Base-by-base conservation (phyloP, 1,140 invertebrate genomes). In the Probaryconus sp. region DNA sequence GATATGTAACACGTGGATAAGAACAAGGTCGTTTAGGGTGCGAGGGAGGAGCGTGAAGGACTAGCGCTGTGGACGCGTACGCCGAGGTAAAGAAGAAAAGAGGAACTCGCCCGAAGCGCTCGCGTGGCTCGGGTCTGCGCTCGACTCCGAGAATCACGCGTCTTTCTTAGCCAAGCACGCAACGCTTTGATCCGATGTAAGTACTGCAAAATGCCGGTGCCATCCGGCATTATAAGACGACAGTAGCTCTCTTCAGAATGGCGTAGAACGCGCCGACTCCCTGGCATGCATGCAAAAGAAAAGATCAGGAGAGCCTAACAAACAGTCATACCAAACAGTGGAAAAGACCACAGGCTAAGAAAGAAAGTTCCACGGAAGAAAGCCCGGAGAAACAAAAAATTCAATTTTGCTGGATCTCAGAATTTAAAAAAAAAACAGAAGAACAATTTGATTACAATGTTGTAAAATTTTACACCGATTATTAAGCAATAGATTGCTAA, bases 91-190 rank as follows among this genome's bases (percentile, higher is more conserved):
- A 50, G 72, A 76, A 63, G 47, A 60, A 68, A 67, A 40, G 48
- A 80, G 65, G 31, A 33, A 9, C 55, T 77, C 48, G 81, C 81
- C 78, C 67, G 81, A 76, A 83, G 80, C 80, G 80, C 42, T 82
- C 81, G 80, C 81, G 81, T 82, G 81, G 81, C 80, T n/a, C n/a
- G n/a, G n/a, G n/a, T n/a, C n/a, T n/a, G n/a, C 55, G 73, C 69
- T 60, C 65, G 51, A 5, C 47, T 60, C 76, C 74, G 64, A 73
- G 70, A 50, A 79, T 78, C 74, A 76, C 69, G 76, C 78, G 68
- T 64, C 58, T 48, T 51, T 71, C 67, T 55, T 24, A 35, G 33
- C 26, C 45, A 35, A 40, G 20, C 65, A 71, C 73, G 73, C 67
- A 70, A 70, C 60, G 14, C 42, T 13, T 40, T 55, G 45, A 58